Conservation (phyloP, 2,888 invertebrate species). For the Lithophane ornitopus region DNA sequence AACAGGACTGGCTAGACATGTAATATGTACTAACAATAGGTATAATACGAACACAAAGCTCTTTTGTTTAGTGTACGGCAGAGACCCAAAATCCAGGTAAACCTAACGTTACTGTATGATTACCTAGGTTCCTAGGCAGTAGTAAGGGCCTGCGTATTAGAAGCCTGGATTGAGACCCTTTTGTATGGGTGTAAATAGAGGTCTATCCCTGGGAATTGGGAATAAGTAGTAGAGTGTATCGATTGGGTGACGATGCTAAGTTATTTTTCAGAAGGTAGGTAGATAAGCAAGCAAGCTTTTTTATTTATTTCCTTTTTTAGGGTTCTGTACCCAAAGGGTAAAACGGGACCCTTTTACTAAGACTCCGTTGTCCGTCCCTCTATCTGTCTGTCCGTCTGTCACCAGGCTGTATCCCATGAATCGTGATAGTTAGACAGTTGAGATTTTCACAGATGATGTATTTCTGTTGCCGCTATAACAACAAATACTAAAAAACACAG, state of each 20-base stretch:
- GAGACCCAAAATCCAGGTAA: constrained; percentile 37
- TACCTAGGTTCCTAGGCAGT: constrained; percentile 15
- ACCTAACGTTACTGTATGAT: constrained; percentile 13
- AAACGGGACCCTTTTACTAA: too few species aligned
- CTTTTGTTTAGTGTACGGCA: constrained; percentile 31
- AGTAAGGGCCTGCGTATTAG: neutral
- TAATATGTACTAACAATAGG: constrained; percentile 44
- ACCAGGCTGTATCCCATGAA: too few species aligned
- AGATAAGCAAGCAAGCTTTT: too few species aligned
- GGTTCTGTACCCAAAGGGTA: too few species aligned
- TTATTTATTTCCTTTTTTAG: too few species aligned
- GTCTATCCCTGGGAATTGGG: constrained; percentile 4
- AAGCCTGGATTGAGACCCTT: constrained; percentile 1
- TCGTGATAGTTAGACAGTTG: too few species aligned
- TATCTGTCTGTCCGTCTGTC: too few species aligned
- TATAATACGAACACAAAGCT: constrained; percentile 36
- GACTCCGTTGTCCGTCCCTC: too few species aligned
- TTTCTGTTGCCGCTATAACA: too few species aligned
- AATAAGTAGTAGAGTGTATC: neutral
- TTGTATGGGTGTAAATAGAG: constrained; percentile 10
- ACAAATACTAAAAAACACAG: too few species aligned
- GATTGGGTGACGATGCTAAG: neutral
- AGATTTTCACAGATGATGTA: too few species aligned
- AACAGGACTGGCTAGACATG: constrained; percentile 1
- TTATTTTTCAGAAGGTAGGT: neutral